Base-by-base conservation (phyloP, 2,113 vertebrate species). In the Lonchura striata region DNA sequence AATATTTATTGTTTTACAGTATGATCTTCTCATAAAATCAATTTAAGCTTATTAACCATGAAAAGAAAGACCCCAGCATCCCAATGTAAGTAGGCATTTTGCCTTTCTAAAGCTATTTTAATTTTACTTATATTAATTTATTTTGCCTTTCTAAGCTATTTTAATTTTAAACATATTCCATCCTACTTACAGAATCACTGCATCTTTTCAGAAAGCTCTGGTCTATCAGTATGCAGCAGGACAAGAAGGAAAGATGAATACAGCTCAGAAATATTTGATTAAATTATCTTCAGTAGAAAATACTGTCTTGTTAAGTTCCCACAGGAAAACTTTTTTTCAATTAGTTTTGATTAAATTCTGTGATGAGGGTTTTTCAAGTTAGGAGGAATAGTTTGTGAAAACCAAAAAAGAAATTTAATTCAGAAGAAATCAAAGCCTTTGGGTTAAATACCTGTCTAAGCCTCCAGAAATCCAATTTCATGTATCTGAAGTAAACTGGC, bases 341-440 rank as follows among this genome's bases (percentile, higher is more conserved):
- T 94, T 70, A 74, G 37, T 66, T 94, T 92, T 94, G 50, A 91
- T 94, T 91, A 84, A 94, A 94, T 54, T 89, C 65, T 27, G 15
- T 81, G 65, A 92, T 89, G 52, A 95, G 27, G 13, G 13, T 52
- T 84, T 92, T 91, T 89, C 33, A 71, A 91, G 50, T 82, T 94
- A 66, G 41, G 60, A 56, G 27, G 39, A 88, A 84, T 68, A 0
- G 0, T 56, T 84, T 63, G 46, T 75, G 72, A 69, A 92, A 89
- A 78, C 11, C 5, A 91, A 90, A 70, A 81, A 63, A 70, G 6
- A 84, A 82, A 86, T 61, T 77, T 83, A 83, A 74, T 88, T 86
- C 81, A 53, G 37, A 83, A 77, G 52, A 95, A 95, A 74, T 77
- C 46, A 88, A 88, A 94, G 30, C 21, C 24, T 81, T 83, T 70